Evolutionary conservation across 2,113 vertebrate genomes (phyloP).

Genomic region (Myotis brandtii): DNA sequence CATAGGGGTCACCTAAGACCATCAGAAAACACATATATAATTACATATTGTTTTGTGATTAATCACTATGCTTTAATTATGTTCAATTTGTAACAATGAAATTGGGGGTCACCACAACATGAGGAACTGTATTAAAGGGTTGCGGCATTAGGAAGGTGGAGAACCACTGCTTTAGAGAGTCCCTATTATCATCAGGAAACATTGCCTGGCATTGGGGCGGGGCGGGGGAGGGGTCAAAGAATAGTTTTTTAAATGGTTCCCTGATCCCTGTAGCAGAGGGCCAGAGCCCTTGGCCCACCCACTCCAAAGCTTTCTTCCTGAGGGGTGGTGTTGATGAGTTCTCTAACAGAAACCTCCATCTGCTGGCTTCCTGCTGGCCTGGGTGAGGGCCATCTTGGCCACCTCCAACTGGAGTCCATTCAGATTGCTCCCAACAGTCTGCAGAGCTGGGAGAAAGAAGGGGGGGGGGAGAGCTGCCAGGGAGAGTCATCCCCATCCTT

Average conservation of each 20-base stretch:
- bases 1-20: too few species aligned
- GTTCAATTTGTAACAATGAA: too few species aligned
- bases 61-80: too few species aligned
- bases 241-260: background rate
- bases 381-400: background rate
- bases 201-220: background rate
- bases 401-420: background rate
- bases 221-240: background rate
- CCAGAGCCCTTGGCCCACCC: background rate
- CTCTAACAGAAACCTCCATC: background rate
- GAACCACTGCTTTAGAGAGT: background rate
- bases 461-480: background rate
- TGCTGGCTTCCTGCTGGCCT: slow-evolving; percentile 2
- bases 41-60: too few species aligned
- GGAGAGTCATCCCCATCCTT: background rate
- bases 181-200: background rate
- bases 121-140: too few species aligned
- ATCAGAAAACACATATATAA: too few species aligned
- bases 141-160: too few species aligned
- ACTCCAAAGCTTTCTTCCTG: background rate
- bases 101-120: too few species aligned
- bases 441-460: background rate
- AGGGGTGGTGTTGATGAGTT: background rate
- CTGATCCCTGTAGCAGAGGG: background rate
- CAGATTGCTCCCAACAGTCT: background rate